These are phyloP conservation scores for Phanerotoma sp. DNA, from an alignment of 2,888 invertebrate species.

Conservation along the genomic window DNA sequence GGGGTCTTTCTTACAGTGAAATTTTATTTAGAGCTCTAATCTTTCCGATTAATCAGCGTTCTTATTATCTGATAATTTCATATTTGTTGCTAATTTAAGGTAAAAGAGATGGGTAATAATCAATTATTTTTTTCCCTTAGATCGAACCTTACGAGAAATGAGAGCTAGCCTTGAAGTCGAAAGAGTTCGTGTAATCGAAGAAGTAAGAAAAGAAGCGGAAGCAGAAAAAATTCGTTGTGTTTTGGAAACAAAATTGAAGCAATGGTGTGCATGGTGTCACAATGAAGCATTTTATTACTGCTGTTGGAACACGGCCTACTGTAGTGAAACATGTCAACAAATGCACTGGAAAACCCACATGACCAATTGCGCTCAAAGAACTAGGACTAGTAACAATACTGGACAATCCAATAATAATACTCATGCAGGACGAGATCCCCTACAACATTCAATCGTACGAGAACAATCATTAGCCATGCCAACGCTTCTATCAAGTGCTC, in stretches of 20 bases:
- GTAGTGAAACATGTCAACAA: slow-evolving; percentile 85
- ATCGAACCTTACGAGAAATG: slow-evolving; percentile 70
- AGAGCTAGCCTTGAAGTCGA: slow-evolving; percentile 71
- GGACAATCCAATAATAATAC: slow-evolving; percentile 24
- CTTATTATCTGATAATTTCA: no score
- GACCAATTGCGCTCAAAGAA: slow-evolving; percentile 62
- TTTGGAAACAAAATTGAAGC: slow-evolving; percentile 79
- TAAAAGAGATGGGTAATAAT: no score
- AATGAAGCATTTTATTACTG: slow-evolving; percentile 91
- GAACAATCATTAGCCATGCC: slow-evolving; percentile 32
- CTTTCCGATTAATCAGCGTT: no score
- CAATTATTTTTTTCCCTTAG: slow-evolving; percentile 44
- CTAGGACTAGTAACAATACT: slow-evolving; percentile 15
- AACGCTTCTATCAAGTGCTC: slow-evolving; percentile 30
- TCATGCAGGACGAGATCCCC: slow-evolving; percentile 13
- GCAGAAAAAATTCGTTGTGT: slow-evolving; percentile 71
- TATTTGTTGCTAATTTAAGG: no score
- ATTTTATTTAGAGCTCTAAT: no score
- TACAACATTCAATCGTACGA: slow-evolving; percentile 9
- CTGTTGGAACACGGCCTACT: slow-evolving; percentile 96
- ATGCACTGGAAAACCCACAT: slow-evolving; percentile 82
- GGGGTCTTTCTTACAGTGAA: no score
- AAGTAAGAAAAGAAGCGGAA: slow-evolving; percentile 68
- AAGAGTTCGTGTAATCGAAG: slow-evolving; percentile 65
- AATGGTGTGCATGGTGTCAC: slow-evolving; percentile 89